Evolutionary conservation across 2,113 vertebrate genomes (phyloP).

Genomic region (Percina caprodes): DNA sequence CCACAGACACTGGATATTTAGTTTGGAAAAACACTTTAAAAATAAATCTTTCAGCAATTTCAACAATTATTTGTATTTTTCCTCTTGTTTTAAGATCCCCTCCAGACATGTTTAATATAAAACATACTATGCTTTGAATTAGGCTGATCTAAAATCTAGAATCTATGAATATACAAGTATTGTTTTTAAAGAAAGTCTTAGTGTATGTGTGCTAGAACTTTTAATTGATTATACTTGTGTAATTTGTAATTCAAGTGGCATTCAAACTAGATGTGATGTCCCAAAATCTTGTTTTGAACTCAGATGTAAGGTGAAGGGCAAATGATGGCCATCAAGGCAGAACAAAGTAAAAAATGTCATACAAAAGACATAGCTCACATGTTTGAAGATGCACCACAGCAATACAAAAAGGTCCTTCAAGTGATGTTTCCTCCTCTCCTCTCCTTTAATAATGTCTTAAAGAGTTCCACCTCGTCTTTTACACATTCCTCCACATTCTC

Average conservation of each 20-base stretch:
- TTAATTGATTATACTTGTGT: neutral
- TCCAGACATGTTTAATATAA: neutral
- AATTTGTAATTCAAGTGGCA: neutral
- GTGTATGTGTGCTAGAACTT: neutral
- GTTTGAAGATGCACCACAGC: neutral
- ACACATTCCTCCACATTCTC: neutral
- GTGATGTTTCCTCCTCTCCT: neutral
- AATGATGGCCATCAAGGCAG: slow-evolving; percentile 8
- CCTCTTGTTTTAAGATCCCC: neutral
- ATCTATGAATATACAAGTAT: neutral
- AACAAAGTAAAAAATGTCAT: slow-evolving; percentile 24
- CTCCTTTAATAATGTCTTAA: neutral
- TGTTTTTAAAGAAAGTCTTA: neutral
- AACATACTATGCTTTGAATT: neutral
- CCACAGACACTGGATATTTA: neutral
- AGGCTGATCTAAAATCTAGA: neutral
- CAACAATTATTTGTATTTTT: neutral
- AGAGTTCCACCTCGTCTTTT: neutral
- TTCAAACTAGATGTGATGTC: neutral
- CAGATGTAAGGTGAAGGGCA: neutral
- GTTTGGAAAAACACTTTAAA: neutral
- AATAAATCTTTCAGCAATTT: neutral
- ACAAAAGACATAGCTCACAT: slow-evolving; percentile 1
- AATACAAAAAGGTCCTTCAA: neutral
- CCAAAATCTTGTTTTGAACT: neutral